A percentile compares a stretch with the other conserved stretches of the same genome.
Conservation (phyloP, 2,797 vertebrate genomes). For the Siniperca undulata region DNA sequence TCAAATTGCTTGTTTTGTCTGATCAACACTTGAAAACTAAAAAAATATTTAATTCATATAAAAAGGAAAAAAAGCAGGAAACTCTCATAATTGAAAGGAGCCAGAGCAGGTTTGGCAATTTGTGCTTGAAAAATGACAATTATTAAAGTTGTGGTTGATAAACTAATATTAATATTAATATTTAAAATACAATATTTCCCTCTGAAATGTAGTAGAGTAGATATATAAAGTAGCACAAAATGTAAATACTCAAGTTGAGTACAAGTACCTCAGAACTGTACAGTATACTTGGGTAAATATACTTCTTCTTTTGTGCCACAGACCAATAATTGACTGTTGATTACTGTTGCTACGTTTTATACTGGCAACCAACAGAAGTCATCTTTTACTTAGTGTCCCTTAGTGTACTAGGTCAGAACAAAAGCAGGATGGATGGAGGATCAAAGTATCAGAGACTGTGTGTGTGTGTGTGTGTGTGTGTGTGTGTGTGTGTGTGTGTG, state of each 20-base stretch:
- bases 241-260: not conserved
- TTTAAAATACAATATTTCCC: not conserved
- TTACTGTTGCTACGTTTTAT: not conserved
- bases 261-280: not conserved
- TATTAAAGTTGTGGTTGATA: not conserved
- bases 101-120: no score
- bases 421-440: not conserved
- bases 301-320: not conserved
- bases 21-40: no score
- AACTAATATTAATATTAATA: not conserved
- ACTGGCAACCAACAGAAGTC: not conserved
- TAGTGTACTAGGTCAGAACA: not conserved
- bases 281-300: not conserved
- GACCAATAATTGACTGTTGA: not conserved
- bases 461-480: not conserved
- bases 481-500: not conserved
- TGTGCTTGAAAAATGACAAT: not conserved
- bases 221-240: not conserved
- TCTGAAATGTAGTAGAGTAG: not conserved
- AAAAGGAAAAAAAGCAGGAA: no score
- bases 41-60: no score
- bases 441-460: conserved; percentile 5
- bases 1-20: no score
- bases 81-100: no score
- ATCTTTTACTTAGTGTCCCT: conserved; percentile 13